phyloP scores from a whole-genome alignment of 2,113 vertebrate genomes.

The Dicrurus megarhynchus region DNA sequence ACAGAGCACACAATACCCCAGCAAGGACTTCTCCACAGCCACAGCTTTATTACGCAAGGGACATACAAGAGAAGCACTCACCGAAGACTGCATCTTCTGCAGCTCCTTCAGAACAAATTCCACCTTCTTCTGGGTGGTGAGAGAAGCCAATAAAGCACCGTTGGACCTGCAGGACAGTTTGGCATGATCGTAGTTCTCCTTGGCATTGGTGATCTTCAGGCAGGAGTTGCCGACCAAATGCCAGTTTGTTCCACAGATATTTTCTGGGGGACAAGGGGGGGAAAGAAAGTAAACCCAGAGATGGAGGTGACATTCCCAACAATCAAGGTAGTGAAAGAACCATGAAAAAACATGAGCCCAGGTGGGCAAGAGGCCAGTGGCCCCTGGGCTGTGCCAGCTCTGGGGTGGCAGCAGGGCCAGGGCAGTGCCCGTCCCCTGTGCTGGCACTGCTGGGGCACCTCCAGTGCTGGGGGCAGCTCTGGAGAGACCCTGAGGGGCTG shows the following conservation, averaged over 20 bases:
- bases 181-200: conserved; percentile 92
- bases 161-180: conserved; percentile 88
- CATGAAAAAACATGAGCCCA: neutral
- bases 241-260: conserved; percentile 92
- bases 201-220: conserved; percentile 87
- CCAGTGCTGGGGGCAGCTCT: neutral
- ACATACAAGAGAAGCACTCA: conserved; percentile 62
- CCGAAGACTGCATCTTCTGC: conserved; percentile 84
- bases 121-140: conserved; percentile 92
- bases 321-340: neutral
- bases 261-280: conserved; percentile 71
- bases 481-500: neutral
- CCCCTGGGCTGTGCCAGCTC: neutral
- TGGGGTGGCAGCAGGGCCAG: neutral
- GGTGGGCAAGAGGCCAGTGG: neutral
- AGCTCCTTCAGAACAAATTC: conserved; percentile 96
- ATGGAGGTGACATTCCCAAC: neutral
- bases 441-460: neutral
- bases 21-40: neutral
- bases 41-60: neutral
- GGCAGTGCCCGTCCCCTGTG: neutral
- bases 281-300: neutral
- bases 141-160: conserved; percentile 89
- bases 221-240: conserved; percentile 94
- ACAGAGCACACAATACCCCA: neutral